Base-by-base conservation (phyloP, 2,888 invertebrate species). In the Drosophila vallismaia region DNA sequence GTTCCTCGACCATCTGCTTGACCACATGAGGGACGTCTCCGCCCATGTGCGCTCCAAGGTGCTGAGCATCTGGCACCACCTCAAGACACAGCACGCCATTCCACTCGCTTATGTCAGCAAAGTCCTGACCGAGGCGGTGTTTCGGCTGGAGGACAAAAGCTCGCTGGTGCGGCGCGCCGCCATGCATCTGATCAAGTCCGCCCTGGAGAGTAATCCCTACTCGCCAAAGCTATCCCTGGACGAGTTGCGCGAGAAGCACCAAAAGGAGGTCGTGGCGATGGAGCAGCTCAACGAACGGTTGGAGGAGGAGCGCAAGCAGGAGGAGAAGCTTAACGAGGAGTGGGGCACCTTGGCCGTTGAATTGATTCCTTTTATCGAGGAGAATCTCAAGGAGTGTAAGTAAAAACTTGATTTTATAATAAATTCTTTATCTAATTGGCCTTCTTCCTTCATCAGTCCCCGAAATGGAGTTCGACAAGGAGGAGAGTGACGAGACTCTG, bases 21-120 rank as follows among this genome's bases (percentile, higher is more conserved):
- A 96, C 42, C 98, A 98, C 89, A 93, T 98, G 56, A 94, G 95
- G 75, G 99, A 99, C 89, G 91, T 93, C 3, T 95, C 97, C 50
- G 96, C 97, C 0, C 95, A 96, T 88, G 98, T 98, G 0, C 93
- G 99, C 26, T 95, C 96, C 26, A 97, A 96, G 93, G 95, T 95
- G 63, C 76, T 98, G 38, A 96, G 97, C 89, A 94, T 96, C 71
- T 97, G 97, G 96, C 93, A 94, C 75, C 93, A 94, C 49, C 93
- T 99, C 64, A 96, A 96, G 80, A 94, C 94, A 55, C 95, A 95
- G 80, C 94, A 95, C 86, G 95, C 95, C 3, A 94, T 98, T 44
- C 97, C 98, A 0, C 92, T 97, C 45, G 92, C 92, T 5, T 93
- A 95, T 64, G 95, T 96, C 86, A 93, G 94, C 26, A 91, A 92